These are phyloP conservation scores for Terebella lapidaria DNA, from an alignment of 2,888 invertebrate species.

Conservation along the genomic window DNA sequence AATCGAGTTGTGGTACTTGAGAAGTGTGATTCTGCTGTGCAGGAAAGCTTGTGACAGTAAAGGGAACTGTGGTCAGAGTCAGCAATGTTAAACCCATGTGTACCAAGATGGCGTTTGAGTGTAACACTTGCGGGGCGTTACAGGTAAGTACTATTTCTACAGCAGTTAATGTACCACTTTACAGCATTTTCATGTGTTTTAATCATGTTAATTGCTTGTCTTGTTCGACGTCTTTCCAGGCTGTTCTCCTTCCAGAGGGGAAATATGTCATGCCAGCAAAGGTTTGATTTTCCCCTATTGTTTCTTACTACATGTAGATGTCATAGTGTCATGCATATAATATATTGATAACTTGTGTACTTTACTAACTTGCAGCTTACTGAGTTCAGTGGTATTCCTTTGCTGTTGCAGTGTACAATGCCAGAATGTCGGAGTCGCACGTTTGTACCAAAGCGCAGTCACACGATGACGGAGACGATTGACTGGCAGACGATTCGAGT, in stretches of 20 bases:
- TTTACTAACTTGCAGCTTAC: too few relatives aligned
- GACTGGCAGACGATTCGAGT: slow-evolving; percentile 77
- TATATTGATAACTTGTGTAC: background rate
- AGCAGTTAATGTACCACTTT: too few relatives aligned
- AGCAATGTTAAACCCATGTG: slow-evolving; percentile 70
- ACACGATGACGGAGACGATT: slow-evolving; percentile 66
- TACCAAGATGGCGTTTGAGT: slow-evolving; percentile 73
- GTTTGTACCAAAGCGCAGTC: slow-evolving; percentile 49
- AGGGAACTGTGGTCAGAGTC: slow-evolving; percentile 80
- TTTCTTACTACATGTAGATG: too few relatives aligned
- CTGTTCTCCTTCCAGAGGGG: slow-evolving; percentile 63
- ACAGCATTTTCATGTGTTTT: too few relatives aligned
- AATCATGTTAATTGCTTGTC: background rate
- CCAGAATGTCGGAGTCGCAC: slow-evolving; percentile 45
- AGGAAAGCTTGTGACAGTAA: slow-evolving; percentile 66
- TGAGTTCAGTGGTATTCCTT: too few relatives aligned
- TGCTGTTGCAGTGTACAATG: slow-evolving; percentile 49
- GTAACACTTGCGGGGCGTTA: slow-evolving; percentile 64
- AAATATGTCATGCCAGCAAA: slow-evolving; percentile 61
- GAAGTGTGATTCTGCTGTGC: too few relatives aligned
- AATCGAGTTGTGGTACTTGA: background rate
- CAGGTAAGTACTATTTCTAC: too few relatives aligned
- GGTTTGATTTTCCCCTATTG: too few relatives aligned
- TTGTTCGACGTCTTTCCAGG: slow-evolving; percentile 23
- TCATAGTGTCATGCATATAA: background rate